Evolutionary conservation across 1,140 invertebrate genomes (phyloP).

Genomic region (Eurosta solidaginis): DNA sequence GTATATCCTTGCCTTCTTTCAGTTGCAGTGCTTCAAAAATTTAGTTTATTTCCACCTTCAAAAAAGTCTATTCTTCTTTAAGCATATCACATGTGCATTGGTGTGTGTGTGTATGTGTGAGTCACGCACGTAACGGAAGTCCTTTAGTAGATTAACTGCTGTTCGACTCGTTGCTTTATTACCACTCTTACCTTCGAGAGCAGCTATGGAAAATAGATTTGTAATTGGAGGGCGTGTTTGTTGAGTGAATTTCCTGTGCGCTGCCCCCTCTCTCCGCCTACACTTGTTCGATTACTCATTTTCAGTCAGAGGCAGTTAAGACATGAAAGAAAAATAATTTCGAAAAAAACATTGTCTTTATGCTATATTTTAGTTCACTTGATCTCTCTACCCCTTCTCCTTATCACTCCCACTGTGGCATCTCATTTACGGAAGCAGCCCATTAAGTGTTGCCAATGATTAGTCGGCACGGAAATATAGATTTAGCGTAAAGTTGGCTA

Average conservation of each 20-base stretch:
- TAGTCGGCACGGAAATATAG: slow-evolving; percentile 59
- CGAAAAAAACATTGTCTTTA: neutral
- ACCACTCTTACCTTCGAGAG: neutral
- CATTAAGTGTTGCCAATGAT: slow-evolving; percentile 60
- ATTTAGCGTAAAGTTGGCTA: slow-evolving; percentile 42
- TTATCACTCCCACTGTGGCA: neutral
- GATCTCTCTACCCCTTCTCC: neutral
- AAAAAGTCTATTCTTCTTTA: neutral
- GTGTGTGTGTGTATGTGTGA: neutral
- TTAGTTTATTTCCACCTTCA: slow-evolving; percentile 9
- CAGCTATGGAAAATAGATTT: slow-evolving; percentile 39
- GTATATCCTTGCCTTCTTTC: slow-evolving; percentile 55
- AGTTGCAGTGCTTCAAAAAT: slow-evolving; percentile 40
- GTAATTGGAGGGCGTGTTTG: slow-evolving; percentile 58
- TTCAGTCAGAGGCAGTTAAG: slow-evolving; percentile 25
- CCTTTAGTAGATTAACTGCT: slow-evolving; percentile 56
- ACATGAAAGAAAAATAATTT: neutral
- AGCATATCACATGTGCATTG: neutral
- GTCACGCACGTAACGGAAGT: slow-evolving; percentile 55
- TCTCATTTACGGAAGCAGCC: slow-evolving; percentile 47
- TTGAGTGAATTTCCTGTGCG: slow-evolving; percentile 17
- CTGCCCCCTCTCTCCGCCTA: neutral
- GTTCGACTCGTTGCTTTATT: slow-evolving; percentile 11
- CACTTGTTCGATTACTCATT: neutral
- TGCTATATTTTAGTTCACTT: neutral